Conservation (phyloP, 2,888 invertebrate genomes). For the Harpalus rubripes region DNA sequence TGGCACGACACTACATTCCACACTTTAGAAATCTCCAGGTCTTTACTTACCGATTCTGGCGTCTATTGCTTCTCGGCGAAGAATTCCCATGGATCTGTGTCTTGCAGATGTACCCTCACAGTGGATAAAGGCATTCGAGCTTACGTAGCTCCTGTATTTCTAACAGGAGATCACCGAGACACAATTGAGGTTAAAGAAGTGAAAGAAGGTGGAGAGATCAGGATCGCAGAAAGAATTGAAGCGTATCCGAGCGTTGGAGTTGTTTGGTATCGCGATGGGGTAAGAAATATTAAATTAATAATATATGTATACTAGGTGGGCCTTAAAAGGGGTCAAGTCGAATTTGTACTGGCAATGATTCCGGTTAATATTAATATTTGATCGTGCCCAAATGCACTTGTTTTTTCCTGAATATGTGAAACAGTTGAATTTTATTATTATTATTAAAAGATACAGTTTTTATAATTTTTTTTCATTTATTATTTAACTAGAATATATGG, state of each 20-base stretch:
- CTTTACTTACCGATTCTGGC: slow-evolving; percentile 88
- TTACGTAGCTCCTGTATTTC: slow-evolving; percentile 89
- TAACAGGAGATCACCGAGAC: slow-evolving; percentile 81
- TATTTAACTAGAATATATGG: too few species aligned
- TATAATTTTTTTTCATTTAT: too few species aligned
- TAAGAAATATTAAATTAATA: slow-evolving; percentile 74
- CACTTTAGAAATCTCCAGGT: slow-evolving; percentile 90
- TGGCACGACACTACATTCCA: slow-evolving; percentile 89
- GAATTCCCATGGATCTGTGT: slow-evolving; percentile 90
- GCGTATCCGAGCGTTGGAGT: slow-evolving; percentile 89
- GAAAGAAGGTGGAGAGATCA: slow-evolving; percentile 80
- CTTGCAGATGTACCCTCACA: slow-evolving; percentile 86
- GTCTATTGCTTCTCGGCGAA: slow-evolving; percentile 88
- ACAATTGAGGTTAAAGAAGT: slow-evolving; percentile 79
- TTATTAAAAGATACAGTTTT: too few species aligned
- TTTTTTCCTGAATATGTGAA: too few species aligned
- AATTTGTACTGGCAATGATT: too few species aligned
- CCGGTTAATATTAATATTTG: too few species aligned
- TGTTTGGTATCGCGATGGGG: slow-evolving; percentile 87
- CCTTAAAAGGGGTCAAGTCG: too few species aligned
- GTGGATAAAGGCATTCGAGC: slow-evolving; percentile 91
- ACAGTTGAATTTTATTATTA: too few species aligned
- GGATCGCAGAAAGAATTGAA: slow-evolving; percentile 79
- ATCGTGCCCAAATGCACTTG: too few species aligned
- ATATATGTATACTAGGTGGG: too few species aligned